Percentiles rank a stretch among this genome's conserved stretches.
phyloP scores from a whole-genome alignment of 2,113 vertebrate species.

The Egretta garzetta region DNA sequence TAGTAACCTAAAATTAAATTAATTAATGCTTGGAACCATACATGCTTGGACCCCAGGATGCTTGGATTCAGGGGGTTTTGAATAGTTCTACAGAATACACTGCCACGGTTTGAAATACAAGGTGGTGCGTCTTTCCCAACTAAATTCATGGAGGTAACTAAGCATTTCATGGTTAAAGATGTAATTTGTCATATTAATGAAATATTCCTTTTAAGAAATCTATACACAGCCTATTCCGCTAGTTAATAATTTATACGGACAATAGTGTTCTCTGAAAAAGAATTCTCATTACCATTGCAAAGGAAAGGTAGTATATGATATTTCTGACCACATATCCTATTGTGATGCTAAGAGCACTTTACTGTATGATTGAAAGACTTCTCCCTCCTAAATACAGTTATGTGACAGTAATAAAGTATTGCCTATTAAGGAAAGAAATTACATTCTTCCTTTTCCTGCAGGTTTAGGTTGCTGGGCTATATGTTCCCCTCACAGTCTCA shows the following conservation, averaged over 20 bases:
- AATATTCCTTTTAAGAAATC: constrained; percentile 44
- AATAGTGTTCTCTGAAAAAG: background rate
- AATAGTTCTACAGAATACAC: background rate
- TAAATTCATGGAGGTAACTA: background rate
- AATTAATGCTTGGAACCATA: background rate
- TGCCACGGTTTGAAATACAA: background rate
- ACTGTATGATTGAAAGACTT: background rate
- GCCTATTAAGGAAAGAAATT: background rate
- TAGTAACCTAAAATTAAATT: background rate
- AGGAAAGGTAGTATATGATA: background rate
- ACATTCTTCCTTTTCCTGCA: background rate
- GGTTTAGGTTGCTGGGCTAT: background rate
- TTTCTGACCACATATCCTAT: constrained; percentile 10
- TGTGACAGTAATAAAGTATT: background rate
- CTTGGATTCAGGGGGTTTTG: background rate
- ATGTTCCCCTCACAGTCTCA: background rate
- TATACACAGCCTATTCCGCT: background rate
- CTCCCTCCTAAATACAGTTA: background rate
- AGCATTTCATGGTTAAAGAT: background rate
- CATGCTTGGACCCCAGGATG: background rate
- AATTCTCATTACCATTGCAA: background rate
- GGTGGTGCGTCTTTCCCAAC: background rate
- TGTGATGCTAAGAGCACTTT: background rate
- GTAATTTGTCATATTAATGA: constrained; percentile 52
- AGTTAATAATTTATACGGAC: background rate